Evolutionary conservation across 2,113 vertebrate species (phyloP).

Genomic region (Cyanoderma ruficeps): DNA sequence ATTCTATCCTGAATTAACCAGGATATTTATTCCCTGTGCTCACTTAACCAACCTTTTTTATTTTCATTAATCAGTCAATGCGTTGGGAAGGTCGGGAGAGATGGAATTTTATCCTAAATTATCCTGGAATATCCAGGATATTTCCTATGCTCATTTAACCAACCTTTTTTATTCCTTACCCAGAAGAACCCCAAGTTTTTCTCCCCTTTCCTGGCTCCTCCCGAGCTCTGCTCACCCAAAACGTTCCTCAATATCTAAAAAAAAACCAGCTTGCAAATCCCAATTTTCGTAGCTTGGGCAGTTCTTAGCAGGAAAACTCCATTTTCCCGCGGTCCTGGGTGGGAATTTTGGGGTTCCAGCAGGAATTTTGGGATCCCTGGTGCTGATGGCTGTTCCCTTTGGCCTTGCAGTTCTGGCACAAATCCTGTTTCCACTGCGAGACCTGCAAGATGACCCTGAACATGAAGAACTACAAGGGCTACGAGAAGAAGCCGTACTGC

Average conservation of each 20-base stretch:
- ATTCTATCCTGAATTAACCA: too few relatives aligned
- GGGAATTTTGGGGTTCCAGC: too few relatives aligned
- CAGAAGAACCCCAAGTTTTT: too few relatives aligned
- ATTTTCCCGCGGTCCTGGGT: background rate
- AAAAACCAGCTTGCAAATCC: accelerated
- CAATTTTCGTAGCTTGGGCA: background rate
- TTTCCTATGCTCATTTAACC: background rate
- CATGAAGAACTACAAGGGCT: constrained; percentile 89
- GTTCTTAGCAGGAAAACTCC: too few relatives aligned
- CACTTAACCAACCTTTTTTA: too few relatives aligned
- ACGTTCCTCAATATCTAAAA: background rate
- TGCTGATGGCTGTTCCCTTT: background rate
- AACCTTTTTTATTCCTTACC: background rate
- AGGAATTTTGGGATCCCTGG: accelerated
- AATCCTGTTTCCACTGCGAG: constrained; percentile 84
- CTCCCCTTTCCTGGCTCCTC: too few relatives aligned
- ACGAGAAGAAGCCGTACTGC: constrained; percentile 85
- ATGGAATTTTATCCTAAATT: background rate
- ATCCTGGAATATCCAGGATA: too few relatives aligned
- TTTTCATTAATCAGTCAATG: too few relatives aligned
- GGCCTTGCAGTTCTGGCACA: constrained; percentile 79
- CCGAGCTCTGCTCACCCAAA: background rate
- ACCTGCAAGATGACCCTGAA: constrained; percentile 86
- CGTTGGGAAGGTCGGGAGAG: accelerated
- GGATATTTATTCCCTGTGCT: too few relatives aligned